phyloP scores from a whole-genome alignment of 2,888 invertebrate species.

The Erpobdella octoculata region DNA sequence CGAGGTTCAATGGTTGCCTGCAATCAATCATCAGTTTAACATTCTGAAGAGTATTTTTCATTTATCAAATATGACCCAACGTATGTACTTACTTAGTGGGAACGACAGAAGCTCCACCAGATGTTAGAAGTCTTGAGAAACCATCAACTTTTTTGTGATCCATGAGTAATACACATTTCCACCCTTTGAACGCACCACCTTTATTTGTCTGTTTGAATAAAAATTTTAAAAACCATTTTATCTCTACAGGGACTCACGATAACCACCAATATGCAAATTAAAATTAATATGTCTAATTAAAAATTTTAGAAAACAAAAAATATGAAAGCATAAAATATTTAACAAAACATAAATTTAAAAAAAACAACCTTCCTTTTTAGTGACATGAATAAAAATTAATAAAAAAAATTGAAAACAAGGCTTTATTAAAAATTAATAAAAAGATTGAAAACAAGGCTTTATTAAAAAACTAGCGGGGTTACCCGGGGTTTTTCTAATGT shows the following conservation, averaged over 20 bases:
- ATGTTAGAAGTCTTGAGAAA: constrained; percentile 66
- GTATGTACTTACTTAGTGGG: constrained; percentile 48
- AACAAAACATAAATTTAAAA: no score
- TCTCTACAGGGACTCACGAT: neutral
- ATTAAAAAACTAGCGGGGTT: constrained; percentile 62
- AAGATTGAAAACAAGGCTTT: neutral
- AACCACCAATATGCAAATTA: neutral
- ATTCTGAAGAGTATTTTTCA: no score
- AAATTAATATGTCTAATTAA: neutral
- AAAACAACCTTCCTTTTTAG: neutral
- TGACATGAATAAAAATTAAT: neutral
- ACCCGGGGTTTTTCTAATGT: no score
- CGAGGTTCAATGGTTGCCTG: no score
- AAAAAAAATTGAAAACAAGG: neutral
- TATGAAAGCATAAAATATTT: no score
- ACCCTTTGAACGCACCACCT: constrained; percentile 48
- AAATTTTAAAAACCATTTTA: no score
- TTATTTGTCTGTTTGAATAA: neutral
- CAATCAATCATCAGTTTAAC: no score
- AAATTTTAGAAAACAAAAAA: neutral
- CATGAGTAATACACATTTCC: constrained; percentile 58
- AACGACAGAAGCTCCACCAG: constrained; percentile 68
- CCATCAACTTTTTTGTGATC: constrained; percentile 58
- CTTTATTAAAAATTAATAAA: neutral
- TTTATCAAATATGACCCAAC: neutral